phyloP scores from a whole-genome alignment of 1,140 invertebrate species.

The Tetramorium simillimum region DNA sequence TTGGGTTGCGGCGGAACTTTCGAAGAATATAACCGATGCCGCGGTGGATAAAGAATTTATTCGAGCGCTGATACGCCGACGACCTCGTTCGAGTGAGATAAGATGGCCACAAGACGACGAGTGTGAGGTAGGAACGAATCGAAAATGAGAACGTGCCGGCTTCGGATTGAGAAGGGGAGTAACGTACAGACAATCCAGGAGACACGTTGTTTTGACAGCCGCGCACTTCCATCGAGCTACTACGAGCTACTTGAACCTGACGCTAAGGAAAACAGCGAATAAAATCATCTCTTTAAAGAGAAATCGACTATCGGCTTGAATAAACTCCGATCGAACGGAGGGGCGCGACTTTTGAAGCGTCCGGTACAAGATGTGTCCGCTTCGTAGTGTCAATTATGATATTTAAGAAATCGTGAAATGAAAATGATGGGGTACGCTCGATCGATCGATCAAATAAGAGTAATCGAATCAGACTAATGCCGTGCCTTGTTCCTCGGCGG shows the following conservation, averaged over 20 bases:
- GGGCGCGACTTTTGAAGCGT: background rate
- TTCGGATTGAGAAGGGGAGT: background rate
- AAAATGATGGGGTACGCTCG: background rate
- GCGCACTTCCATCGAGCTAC: background rate
- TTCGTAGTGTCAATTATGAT: background rate
- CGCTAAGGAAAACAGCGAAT: background rate
- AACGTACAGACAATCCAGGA: background rate
- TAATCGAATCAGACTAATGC: constrained; percentile 58
- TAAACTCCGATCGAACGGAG: background rate
- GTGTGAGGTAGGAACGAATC: background rate
- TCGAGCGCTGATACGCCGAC: background rate
- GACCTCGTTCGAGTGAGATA: constrained; percentile 21
- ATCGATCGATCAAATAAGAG: constrained; percentile 23
- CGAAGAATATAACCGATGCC: background rate
- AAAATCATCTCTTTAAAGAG: background rate
- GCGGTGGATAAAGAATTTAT: background rate
- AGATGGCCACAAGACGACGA: background rate
- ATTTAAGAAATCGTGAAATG: constrained; percentile 14
- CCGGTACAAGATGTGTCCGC: background rate
- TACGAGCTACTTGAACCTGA: background rate
- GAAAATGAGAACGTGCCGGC: background rate
- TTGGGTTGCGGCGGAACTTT: background rate
- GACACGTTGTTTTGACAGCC: constrained; percentile 25
- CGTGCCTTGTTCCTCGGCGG: constrained; percentile 18
- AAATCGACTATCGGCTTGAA: background rate